These are phyloP conservation scores for Meandrusa payeni DNA, from an alignment of 2,888 invertebrate genomes.

Conservation along the genomic window DNA sequence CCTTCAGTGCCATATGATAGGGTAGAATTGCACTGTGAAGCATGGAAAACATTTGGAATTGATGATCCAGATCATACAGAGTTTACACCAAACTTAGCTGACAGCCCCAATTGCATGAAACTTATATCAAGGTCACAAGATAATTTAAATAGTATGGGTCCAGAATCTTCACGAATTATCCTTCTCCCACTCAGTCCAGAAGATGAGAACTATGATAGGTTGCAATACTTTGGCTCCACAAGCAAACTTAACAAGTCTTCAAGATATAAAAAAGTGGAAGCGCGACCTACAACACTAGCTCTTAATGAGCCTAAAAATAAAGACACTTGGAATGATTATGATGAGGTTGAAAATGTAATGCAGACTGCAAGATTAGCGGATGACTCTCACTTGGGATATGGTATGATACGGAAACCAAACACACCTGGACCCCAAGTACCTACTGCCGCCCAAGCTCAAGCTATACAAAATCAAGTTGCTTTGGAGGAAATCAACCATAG, in stretches of 20 bases:
- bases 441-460: constrained; percentile 72
- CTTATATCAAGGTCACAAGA: constrained; percentile 76
- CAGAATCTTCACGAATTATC: constrained; percentile 78
- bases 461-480: constrained; percentile 65
- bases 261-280: constrained; percentile 85
- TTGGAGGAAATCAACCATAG: constrained; percentile 82
- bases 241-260: constrained; percentile 84
- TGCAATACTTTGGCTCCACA: constrained; percentile 90
- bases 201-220: constrained; percentile 87
- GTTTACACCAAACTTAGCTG: constrained; percentile 68
- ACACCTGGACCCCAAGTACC: constrained; percentile 78
- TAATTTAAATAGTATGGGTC: constrained; percentile 66
- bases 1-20: constrained; percentile 84
- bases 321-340: constrained; percentile 87
- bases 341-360: constrained; percentile 86
- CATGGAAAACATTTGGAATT: constrained; percentile 90
- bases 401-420: constrained; percentile 85
- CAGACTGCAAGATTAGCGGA: constrained; percentile 87
- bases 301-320: constrained; percentile 65
- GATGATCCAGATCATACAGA: constrained; percentile 88
- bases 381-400: constrained; percentile 90
- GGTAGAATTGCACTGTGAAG: constrained; percentile 88
- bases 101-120: constrained; percentile 71
- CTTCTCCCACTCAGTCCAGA: constrained; percentile 75
- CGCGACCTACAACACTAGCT: constrained; percentile 78